Conservation (phyloP, 2,113 vertebrate genomes). For the Uria lomvia region DNA sequence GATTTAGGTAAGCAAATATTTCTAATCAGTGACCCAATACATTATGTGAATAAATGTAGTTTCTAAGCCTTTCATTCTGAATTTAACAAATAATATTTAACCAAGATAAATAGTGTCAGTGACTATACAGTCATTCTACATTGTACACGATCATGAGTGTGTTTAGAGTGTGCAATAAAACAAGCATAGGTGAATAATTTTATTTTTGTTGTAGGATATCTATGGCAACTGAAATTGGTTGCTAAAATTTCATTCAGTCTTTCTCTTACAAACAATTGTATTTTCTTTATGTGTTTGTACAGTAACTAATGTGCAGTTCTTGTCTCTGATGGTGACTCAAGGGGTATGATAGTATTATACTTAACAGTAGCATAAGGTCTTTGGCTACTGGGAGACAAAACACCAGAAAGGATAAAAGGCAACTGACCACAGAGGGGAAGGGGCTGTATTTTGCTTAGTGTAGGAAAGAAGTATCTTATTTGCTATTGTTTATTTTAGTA, state of each 20-base stretch:
- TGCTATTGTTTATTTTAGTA: background rate
- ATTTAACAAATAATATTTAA: background rate
- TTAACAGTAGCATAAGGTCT: background rate
- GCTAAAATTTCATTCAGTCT: background rate
- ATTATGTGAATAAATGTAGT: background rate
- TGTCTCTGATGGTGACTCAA: background rate
- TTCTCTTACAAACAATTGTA: background rate
- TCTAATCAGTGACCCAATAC: background rate
- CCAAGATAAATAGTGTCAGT: background rate
- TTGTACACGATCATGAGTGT: background rate
- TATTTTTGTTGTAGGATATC: background rate
- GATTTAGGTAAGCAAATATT: background rate
- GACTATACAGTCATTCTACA: background rate
- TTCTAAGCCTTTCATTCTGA: background rate
- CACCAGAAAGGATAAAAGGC: background rate
- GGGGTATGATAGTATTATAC: fast-evolving
- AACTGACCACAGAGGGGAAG: background rate
- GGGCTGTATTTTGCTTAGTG: background rate
- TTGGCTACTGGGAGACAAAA: background rate
- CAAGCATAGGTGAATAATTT: background rate
- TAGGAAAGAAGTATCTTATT: background rate
- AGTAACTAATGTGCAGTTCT: background rate
- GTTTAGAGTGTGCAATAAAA: background rate
- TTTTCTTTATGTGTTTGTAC: background rate
- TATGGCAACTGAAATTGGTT: background rate